These are phyloP conservation scores for Balanococcus diminutus DNA, from an alignment of 2,888 invertebrate genomes.

Conservation along the genomic window DNA sequence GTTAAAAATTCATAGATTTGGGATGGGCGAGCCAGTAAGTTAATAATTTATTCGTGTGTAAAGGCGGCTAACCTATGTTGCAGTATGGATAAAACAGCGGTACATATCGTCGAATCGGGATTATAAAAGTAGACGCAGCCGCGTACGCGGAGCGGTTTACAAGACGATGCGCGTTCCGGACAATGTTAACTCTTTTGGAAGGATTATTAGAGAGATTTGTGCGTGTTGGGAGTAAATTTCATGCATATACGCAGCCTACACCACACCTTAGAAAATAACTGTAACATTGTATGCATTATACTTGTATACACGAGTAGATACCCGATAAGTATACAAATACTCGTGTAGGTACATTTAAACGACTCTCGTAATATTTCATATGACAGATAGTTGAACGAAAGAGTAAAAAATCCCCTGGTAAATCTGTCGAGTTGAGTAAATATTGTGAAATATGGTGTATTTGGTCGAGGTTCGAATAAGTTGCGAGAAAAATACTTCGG, in stretches of 20 bases:
- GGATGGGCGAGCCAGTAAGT: background rate
- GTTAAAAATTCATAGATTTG: conserved; percentile 13
- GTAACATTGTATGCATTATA: background rate
- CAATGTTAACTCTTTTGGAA: conserved; percentile 15
- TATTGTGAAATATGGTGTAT: conserved; percentile 15
- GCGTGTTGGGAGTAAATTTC: conserved; percentile 8
- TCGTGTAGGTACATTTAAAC: background rate
- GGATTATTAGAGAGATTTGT: conserved; percentile 23
- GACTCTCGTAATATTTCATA: background rate
- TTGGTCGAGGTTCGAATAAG: background rate
- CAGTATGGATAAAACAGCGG: background rate
- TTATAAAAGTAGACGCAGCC: background rate
- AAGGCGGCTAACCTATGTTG: background rate
- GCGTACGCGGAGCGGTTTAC: background rate
- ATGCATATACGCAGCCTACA: background rate
- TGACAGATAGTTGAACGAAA: background rate
- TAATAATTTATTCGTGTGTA: conserved; percentile 20
- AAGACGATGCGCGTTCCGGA: background rate
- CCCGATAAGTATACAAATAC: background rate
- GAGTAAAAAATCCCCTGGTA: background rate
- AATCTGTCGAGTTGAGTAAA: background rate
- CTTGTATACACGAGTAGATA: background rate
- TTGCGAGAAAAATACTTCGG: background rate
- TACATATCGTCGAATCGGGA: conserved; percentile 18
- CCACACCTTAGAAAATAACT: conserved; percentile 7